Percentiles rank a stretch among this genome's conserved stretches.
phyloP scores from a whole-genome alignment of 2,888 invertebrate species.

The Eudasyphora cyanicolor region DNA sequence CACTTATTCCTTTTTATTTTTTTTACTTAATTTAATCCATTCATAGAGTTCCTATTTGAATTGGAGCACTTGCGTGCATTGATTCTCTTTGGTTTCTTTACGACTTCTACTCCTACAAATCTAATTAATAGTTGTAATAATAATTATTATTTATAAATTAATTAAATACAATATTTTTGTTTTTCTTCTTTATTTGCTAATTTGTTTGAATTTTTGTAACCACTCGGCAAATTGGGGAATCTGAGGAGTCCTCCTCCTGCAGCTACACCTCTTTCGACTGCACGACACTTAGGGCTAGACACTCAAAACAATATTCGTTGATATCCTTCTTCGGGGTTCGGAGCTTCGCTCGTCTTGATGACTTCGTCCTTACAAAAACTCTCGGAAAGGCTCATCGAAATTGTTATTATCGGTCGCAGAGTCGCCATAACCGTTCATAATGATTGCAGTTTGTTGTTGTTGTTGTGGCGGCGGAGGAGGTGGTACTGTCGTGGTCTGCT shows the following conservation, averaged over 20 bases:
- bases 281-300: constrained; percentile 40
- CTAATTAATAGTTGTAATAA: constrained; percentile 16
- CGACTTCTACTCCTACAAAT: not conserved
- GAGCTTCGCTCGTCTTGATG: not conserved
- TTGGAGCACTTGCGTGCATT: not conserved
- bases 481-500: constrained; percentile 14
- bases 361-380: constrained; percentile 74
- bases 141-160: not conserved
- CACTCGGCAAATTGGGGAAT: not conserved
- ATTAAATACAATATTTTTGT: constrained; percentile 25
- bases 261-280: not conserved
- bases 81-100: not conserved
- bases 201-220: constrained; percentile 30
- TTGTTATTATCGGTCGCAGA: constrained; percentile 76
- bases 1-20: not conserved
- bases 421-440: constrained; percentile 70
- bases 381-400: constrained; percentile 79
- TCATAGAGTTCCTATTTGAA: not conserved
- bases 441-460: constrained; percentile 67
- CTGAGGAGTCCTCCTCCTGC: not conserved
- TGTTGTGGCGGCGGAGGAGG: constrained; percentile 34
- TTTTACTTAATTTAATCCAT: not conserved
- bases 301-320: constrained; percentile 60
- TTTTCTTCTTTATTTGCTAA: constrained; percentile 39
- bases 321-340: constrained; percentile 45